Conservation (phyloP, 2,113 vertebrate species). For the Microtus richardsoni region DNA sequence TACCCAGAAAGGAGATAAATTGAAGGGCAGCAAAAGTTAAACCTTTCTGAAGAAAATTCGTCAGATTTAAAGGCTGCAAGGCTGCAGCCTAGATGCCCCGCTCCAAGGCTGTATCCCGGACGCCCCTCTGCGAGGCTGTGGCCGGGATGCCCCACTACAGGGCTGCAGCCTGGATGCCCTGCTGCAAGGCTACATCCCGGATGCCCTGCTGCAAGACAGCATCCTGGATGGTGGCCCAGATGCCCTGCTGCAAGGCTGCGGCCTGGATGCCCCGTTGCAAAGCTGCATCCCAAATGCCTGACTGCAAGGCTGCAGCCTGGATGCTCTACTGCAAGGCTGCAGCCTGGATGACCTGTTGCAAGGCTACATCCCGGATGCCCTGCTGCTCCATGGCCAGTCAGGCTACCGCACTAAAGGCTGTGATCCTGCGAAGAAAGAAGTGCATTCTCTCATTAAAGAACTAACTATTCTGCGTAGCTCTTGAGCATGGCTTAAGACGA, state of each 20-base stretch:
- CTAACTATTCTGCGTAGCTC: background rate
- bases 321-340: too few relatives aligned
- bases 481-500: background rate
- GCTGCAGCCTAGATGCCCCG: background rate
- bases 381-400: background rate
- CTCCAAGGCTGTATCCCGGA: background rate
- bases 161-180: accelerated
- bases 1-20: background rate
- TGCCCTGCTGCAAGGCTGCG: too few relatives aligned
- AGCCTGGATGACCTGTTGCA: background rate
- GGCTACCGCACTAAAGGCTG: background rate
- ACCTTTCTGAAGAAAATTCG: background rate
- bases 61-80: background rate
- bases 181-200: background rate
- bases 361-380: background rate
- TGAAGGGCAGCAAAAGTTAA: background rate
- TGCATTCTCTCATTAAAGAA: background rate
- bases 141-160: too few relatives aligned
- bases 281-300: too few relatives aligned
- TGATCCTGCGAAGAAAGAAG: background rate
- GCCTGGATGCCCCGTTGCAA: too few relatives aligned
- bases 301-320: too few relatives aligned
- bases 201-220: background rate
- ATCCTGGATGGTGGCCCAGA: too few relatives aligned
- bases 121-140: accelerated